Base-by-base conservation (phyloP, 2,113 vertebrate species). In the Heterochromis multidens region DNA sequence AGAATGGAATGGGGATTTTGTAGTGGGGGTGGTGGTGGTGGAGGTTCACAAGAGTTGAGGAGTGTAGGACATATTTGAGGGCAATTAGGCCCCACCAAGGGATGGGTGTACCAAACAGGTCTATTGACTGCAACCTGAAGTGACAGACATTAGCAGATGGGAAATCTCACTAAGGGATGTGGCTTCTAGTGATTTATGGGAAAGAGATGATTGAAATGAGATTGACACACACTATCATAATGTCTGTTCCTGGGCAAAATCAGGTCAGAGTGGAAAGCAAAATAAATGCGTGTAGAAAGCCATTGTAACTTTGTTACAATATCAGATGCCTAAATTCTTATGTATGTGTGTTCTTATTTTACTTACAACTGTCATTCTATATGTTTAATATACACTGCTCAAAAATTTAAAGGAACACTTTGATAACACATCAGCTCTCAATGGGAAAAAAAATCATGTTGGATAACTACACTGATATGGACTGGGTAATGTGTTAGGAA, bases 41-140 rank as follows among this genome's bases (percentile, higher is more conserved):
- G 84, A 81, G 81, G 29, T 54, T 78, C 54, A 77, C 79, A 74
- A 84, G 84, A 88, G 88, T 81, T 88, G 87, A 81, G 84, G 82
- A 90, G 91, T 49, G 81, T 80, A 72, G 89, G 91, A 93, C 89
- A 91, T 84, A 90, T 92, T 91, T 95, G 76, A 87, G 86, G 58
- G 84, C 93, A 96, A 95, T 96, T 96, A 95, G 94, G 89, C 88
- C 81, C 57, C 87, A 87, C 84, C 88, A n/a, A 90, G 93, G 93
- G 93, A 94, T 86, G 35, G 80, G 83, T 81, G 88, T 82, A 67
- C 91, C 59, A 87, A 91, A 91, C 90, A 90, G 85, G 85, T 89
- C 80, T 93, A 95, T 95, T 94, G 91, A 93, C 93, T 92, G 91
- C 82, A 79, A 92, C 93, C 93, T 93, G 90, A 94, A 92, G 93